Conservation (phyloP, 2,888 invertebrate species). For the Noctuana brunneofusca region DNA sequence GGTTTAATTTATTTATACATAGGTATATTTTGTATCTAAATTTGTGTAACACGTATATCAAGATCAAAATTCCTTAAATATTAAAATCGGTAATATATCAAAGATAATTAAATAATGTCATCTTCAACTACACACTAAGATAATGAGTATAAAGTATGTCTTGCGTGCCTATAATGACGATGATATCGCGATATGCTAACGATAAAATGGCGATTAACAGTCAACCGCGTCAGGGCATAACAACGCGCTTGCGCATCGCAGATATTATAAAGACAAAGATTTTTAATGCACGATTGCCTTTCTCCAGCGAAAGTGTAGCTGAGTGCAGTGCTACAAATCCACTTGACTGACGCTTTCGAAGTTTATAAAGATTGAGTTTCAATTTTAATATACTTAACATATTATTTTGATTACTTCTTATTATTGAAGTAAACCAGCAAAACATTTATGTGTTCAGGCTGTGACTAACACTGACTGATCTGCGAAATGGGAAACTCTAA, state of each 20-base stretch:
- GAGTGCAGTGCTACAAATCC: slow-evolving; percentile 63
- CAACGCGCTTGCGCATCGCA: slow-evolving; percentile 28
- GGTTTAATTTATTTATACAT: too few relatives aligned
- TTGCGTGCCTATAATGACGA: slow-evolving; percentile 20
- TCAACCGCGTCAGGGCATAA: background rate
- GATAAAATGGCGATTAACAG: slow-evolving; percentile 33
- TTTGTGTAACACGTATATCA: too few relatives aligned
- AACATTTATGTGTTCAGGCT: background rate
- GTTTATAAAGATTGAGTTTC: slow-evolving; percentile 49
- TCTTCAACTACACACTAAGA: background rate
- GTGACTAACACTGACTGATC: slow-evolving; percentile 15
- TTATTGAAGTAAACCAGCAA: background rate
- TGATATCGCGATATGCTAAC: slow-evolving; percentile 31
- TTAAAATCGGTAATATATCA: too few relatives aligned
- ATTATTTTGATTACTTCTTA: background rate
- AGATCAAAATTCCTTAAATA: too few relatives aligned
- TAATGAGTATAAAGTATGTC: slow-evolving; percentile 21
- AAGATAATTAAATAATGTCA: too few relatives aligned
- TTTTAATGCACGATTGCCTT: slow-evolving; percentile 76
- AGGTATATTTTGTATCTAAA: too few relatives aligned
- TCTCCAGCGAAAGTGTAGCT: slow-evolving; percentile 79
- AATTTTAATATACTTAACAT: background rate
- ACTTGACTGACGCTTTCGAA: slow-evolving; percentile 73
- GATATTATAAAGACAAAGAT: slow-evolving; percentile 59
- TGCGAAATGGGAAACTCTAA: slow-evolving; percentile 21